Conservation (phyloP, 2,797 vertebrate species). For the Rallus crepitans region DNA sequence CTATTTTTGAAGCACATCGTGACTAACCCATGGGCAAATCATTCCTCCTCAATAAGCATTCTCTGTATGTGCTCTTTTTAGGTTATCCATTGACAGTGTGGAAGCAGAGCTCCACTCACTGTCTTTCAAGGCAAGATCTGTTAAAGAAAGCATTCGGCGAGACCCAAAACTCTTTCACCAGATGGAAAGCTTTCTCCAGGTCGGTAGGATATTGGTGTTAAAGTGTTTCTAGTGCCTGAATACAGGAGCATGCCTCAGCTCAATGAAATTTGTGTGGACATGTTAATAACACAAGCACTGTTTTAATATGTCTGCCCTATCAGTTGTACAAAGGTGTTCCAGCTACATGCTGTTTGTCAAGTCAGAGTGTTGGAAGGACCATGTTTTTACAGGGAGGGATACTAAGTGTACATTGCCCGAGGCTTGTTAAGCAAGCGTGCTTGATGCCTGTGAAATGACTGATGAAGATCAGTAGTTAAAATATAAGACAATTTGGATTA, state of each 20-base stretch:
- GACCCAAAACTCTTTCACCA: conserved; percentile 89
- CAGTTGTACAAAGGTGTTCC: conserved; percentile 7
- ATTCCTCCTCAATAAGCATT: background rate
- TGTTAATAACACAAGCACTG: background rate
- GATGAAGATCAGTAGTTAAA: conserved; percentile 26
- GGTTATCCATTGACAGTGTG: conserved; percentile 92
- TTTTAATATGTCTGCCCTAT: background rate
- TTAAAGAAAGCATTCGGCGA: conserved; percentile 89
- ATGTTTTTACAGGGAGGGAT: conserved; percentile 15
- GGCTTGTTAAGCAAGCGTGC: background rate
- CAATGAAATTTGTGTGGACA: background rate
- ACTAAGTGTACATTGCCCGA: background rate
- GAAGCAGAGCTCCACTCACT: conserved; percentile 91
- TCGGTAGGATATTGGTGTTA: conserved; percentile 60
- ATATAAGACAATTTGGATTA: background rate
- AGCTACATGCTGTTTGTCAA: background rate
- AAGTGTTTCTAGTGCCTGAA: background rate
- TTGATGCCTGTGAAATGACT: conserved; percentile 19
- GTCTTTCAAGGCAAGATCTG: conserved; percentile 85
- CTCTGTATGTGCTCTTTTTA: conserved; percentile 65
- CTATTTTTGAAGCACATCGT: background rate
- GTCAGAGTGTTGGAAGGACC: conserved; percentile 27
- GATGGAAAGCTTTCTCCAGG: conserved; percentile 94
- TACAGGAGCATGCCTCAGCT: background rate
- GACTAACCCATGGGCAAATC: background rate